Evolutionary conservation across 2,888 invertebrate genomes (phyloP), one percentile per base, ranked within the genome.

Genomic region (Athripsodes cinereus): DNA sequence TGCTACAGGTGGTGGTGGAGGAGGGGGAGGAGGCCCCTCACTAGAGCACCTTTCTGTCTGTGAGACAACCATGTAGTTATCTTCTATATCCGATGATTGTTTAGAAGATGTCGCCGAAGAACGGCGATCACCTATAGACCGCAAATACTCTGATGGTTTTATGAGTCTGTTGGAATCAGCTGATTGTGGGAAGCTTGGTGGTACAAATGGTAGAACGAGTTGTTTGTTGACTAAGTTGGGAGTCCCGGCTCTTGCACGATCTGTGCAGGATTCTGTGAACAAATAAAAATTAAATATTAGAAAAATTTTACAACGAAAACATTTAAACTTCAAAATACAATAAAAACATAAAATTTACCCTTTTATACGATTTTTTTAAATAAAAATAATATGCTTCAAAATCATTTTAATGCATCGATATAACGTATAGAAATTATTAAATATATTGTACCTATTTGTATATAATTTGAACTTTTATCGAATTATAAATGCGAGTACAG

Each of bases 91-190:
- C 54, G 71, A 69, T 22, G 62, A 62, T 34, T 62, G 75, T 71
- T 76, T 75, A 55, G 73, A 72, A 22, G 79, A 77, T 56, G 76
- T 75, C 59, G 74, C 72, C 65, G 75, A 74, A 55, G 78, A 75
- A 66, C 79, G 71, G 65, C 80, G 79, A 66, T 81, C 80, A 69
- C 84, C 88, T 74, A 94, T 90, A 70, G 92, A 92, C 70, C 86
- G 86, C 67, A 95, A 77, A 74, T 94, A 95, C 76, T 95, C 94
- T 62, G 92, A 93, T 56, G 94, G 95, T 70, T 94, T 94, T 71
- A 95, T 92, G 65, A 95, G 83, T 61, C 88, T 85, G 74, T 92
- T 88, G 60, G 89, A 84, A 69, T 88, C 87, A 72, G 86, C 83
- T 64, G 80, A 79, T 70, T 84, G 81, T 56, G 90, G 88, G 77